These are phyloP conservation scores for Lasioglossum zephyrum DNA, from an alignment of 2,888 invertebrate genomes.

Conservation along the genomic window DNA sequence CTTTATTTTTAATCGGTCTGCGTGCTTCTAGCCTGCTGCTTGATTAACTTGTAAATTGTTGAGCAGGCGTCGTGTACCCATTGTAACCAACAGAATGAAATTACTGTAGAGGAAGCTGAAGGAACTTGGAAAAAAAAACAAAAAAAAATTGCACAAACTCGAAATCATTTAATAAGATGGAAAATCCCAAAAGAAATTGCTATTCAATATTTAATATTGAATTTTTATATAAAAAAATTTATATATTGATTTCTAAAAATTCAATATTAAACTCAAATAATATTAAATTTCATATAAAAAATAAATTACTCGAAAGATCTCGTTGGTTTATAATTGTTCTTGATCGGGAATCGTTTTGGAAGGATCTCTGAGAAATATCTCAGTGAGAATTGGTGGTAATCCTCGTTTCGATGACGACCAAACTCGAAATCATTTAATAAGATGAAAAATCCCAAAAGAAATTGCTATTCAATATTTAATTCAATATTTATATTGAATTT, in stretches of 20 bases:
- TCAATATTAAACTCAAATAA: no score
- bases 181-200: background rate
- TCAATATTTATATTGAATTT: no score
- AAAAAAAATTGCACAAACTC: background rate
- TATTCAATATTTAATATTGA: background rate
- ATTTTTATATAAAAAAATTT: no score
- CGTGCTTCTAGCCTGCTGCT: background rate
- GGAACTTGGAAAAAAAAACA: no score
- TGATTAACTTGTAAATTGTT: conserved; percentile 13
- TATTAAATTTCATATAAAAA: no score
- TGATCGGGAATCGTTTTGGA: background rate
- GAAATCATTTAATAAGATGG: background rate
- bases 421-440: background rate
- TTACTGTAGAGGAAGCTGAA: background rate
- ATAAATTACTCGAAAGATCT: no score
- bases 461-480: no score
- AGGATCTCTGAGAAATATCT: background rate
- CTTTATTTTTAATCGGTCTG: conserved; percentile 4
- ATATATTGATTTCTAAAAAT: no score
- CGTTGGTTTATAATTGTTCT: background rate
- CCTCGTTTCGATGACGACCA: conserved; percentile 65
- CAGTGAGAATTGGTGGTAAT: conserved; percentile 37
- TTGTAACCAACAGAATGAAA: background rate
- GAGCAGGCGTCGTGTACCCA: background rate
- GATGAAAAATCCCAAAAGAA: background rate